A percentile compares a stretch with the other conserved stretches of the same genome.
Evolutionary conservation across 30 jellyfish, hydroid and myxozoan species (phyloP).

Genomic region (Hydractinia echinata): DNA sequence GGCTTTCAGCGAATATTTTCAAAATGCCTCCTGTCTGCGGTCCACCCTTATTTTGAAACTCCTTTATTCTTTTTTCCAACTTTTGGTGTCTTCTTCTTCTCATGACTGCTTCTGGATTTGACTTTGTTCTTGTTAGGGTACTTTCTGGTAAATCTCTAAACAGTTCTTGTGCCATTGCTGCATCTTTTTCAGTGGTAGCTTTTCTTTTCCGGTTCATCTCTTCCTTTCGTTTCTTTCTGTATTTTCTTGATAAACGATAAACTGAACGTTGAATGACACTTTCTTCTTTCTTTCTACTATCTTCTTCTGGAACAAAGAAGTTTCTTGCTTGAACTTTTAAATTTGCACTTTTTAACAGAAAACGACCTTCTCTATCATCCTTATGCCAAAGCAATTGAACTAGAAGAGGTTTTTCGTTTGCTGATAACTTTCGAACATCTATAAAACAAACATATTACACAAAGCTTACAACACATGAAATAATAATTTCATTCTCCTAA

Average conservation of each 20-base stretch:
- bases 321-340: constrained; percentile 55
- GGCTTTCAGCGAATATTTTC: constrained; percentile 91
- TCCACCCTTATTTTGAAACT: constrained; percentile 66
- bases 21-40: constrained; percentile 92
- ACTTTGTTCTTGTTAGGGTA: constrained; percentile 74
- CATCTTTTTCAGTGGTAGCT: constrained; percentile 48
- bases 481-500: background rate
- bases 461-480: background rate
- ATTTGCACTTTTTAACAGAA: constrained; percentile 78
- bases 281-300: constrained; percentile 49
- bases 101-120: constrained; percentile 96
- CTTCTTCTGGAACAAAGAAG: constrained; percentile 82
- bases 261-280: too few relatives aligned
- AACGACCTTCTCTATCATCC: constrained; percentile 97
- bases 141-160: constrained; percentile 87
- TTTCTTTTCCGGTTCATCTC: constrained; percentile 43
- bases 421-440: constrained; percentile 59
- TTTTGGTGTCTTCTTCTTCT: constrained; percentile 88
- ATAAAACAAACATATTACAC: background rate
- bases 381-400: constrained; percentile 94
- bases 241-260: constrained; percentile 73
- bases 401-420: constrained; percentile 69
- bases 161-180: constrained; percentile 61
- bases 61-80: constrained; percentile 75
- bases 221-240: constrained; percentile 64